Conservation (phyloP, 2,113 vertebrate genomes). For the Barnardius zonarius region DNA sequence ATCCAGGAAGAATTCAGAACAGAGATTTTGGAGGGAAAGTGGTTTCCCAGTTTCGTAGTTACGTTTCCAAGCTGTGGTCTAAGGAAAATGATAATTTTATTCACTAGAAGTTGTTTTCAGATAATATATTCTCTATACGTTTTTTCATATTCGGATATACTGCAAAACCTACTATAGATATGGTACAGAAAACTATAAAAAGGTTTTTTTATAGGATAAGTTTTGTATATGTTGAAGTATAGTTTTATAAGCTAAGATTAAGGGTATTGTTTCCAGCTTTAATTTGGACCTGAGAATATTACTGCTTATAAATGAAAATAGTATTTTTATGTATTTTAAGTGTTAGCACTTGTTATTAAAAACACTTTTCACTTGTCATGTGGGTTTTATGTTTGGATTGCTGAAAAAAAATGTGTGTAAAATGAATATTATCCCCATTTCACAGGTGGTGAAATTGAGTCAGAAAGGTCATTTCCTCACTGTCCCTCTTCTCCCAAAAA, state of each 20-base stretch:
- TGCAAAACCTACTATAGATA: not conserved
- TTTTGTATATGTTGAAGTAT: not conserved
- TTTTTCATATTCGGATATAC: not conserved
- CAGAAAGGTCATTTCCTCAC: not conserved
- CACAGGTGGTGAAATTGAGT: not conserved
- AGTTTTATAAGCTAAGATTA: not conserved
- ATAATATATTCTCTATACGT: not conserved
- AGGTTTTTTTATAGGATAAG: not conserved
- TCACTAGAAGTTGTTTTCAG: not conserved
- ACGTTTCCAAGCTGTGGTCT: not conserved
- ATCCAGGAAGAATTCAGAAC: slow-evolving; percentile 39
- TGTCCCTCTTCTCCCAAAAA: not conserved
- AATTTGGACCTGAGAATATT: not conserved
- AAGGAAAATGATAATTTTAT: not conserved
- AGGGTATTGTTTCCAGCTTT: not conserved
- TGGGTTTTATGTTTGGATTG: not conserved
- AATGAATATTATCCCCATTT: not conserved
- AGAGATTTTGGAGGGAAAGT: not conserved
- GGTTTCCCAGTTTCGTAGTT: not conserved
- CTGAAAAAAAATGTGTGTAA: not conserved
- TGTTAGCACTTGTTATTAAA: not conserved
- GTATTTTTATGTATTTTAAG: not conserved
- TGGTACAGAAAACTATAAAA: not conserved
- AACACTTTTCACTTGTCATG: not conserved
- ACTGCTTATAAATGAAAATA: not conserved